A percentile compares a stretch with the other conserved stretches of the same genome.
phyloP scores from a whole-genome alignment of 2,113 vertebrate genomes.

The Tupaia chinensis region DNA sequence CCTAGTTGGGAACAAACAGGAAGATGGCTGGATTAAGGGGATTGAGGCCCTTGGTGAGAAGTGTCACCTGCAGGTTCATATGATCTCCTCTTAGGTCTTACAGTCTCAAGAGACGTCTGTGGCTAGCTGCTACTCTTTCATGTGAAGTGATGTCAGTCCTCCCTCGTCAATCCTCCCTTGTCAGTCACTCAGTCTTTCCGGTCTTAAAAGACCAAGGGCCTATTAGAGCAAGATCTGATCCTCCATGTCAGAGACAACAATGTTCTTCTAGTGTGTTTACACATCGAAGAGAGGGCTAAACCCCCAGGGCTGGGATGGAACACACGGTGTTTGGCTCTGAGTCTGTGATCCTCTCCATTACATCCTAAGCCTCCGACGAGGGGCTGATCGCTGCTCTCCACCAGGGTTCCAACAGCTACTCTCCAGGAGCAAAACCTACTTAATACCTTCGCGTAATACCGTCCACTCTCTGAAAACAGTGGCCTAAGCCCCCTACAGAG shows the following conservation, averaged over 20 bases:
- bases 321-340: neutral
- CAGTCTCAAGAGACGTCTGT: neutral
- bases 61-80: neutral
- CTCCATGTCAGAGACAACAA: neutral
- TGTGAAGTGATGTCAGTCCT: neutral
- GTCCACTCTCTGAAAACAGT: neutral
- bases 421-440: neutral
- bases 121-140: neutral
- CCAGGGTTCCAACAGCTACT: neutral
- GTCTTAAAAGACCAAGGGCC: slow-evolving; percentile 29
- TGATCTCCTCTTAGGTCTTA: neutral
- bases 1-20: neutral
- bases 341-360: neutral
- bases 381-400: neutral
- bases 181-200: neutral
- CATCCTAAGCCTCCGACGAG: neutral
- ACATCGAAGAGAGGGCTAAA: neutral
- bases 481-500: neutral
- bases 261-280: neutral
- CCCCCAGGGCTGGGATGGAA: neutral
- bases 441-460: neutral
- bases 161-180: neutral
- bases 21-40: neutral
- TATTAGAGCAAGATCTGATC: neutral
- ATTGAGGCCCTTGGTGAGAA: neutral